Evolutionary conservation across 2,113 vertebrate species (phyloP), one percentile per base, ranked within the genome.

Genomic region (Poecile atricapillus): DNA sequence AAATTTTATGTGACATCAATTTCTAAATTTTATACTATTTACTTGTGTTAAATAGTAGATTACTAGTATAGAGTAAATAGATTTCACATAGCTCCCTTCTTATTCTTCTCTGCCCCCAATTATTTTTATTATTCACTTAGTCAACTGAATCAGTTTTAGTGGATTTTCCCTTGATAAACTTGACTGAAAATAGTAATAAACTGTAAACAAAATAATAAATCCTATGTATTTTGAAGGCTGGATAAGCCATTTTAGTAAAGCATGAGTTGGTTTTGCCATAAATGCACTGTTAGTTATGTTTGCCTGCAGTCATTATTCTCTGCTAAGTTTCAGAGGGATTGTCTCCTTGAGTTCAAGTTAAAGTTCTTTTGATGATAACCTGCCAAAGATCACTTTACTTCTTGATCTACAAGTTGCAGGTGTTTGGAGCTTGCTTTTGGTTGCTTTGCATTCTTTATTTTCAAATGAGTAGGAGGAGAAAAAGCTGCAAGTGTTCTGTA

Each of bases 331-430:
- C 91, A 65, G 49, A 73, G 68, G 24, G 37, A 65, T 95, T 92
- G 60, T 75, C 52, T 79, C 35, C 70, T 50, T 49, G 67, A 83
- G 71, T 89, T 88, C 75, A 79, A 55, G 39, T 69, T 92, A 41
- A 90, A 92, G 44, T 87, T 93, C 47, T 86, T 85, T 76, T 86
- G 75, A 56, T 35, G 35, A 81, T 87, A 93, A 92, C 39, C 31
- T 90, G 62, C 49, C 44, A 68, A 63, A 71, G 59, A 75, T 76
- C 39, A 35, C 39, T 87, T 93, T 93, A 37, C 47, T 67, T 50
- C 58, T 80, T 73, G 44, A 85, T 78, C n/a, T 41, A 77, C 0
- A 27, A 84, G 28, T 50, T 93, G 47, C 74, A 79, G 70, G 70
- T 92, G 76, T 75, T 79, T 52, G 47, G 62, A 47, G 14, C 33